Evolutionary conservation across 2,797 vertebrate species (phyloP), one percentile per base, ranked within the genome.

Genomic region (Xiphophorus birchmanni): DNA sequence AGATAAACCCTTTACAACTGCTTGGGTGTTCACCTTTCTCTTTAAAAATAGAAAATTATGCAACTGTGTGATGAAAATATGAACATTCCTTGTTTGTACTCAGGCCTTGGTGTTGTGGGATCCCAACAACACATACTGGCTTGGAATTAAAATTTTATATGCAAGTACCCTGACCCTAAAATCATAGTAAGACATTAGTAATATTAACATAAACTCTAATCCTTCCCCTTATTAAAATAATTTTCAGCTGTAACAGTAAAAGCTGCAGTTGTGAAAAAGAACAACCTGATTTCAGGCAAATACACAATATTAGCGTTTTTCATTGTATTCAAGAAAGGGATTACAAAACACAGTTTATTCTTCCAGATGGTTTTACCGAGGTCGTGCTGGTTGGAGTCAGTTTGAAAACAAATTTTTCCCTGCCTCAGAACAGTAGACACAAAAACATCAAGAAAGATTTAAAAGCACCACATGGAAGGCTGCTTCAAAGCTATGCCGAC

Each of bases 381-480:
- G 63, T 71, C 79, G 13, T 11, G 1, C 2, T n/a, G 9, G 58
- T 73, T 32, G 67, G 17, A 42, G 18, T 7, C 60, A 47, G 50
- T 37, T 58, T 58, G 26, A 74, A 75, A 35, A 7, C 42, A 29
- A 52, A n/a, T 17, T 17, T 37, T 50, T 73, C 32, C 72, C 6
- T 54, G 54, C 44, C 35, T 81, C 67, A 42, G 65, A 81, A 81
- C 35, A 72, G 54, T 35, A 72, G 32, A 45, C 65, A 60, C 9
- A 58, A 58, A 56, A 37, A 48, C 13, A 72, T 69, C 42, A 18
- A 42, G 26, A 60, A 73, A 11, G 44, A 81, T 76, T 81, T 81
- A 60, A 52, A 76, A 80, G 42, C 58, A 21, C 5, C 71, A 58
- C 0, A 37, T 2, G 23, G 50, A 75, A 29, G 50, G 50, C 50